Evolutionary conservation across 2,888 invertebrate genomes (phyloP), one percentile per base, ranked within the genome.

Genomic region (Prosopocoilus inquinatus): DNA sequence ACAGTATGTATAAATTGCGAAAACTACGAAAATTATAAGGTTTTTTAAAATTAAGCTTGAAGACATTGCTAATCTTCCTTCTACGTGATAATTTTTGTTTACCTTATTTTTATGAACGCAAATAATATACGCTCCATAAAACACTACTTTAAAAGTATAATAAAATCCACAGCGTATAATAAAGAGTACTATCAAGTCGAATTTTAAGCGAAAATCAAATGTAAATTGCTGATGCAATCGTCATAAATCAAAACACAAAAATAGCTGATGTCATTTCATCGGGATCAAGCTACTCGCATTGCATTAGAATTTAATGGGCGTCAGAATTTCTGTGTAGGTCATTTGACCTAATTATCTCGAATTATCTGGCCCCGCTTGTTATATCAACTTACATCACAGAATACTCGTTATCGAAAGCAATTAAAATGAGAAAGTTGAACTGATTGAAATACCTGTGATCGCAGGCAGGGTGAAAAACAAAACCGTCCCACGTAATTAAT

Each of bases 371-470:
- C 41, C n/a, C 41, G 41, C 16, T 41, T 16, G 41, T 41, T 13
- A 41, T 41, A 41, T 41, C 41, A 15, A 16, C 41, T 41, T 41
- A 41, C 41, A 41, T 41, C 41, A 41, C 16, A 41, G 15, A n/a
- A 41, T 41, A 15, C 41, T 13, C 13, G 16, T 41, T 41, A 41
- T 16, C 38, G 12, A 28, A 41, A 41, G 53, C 47, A 47, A 53
- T 53, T 53, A 53, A 53, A 53, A 47, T 34, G 41, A 47, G 53
- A 53, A 53, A 43, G 51, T 47, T 33, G 38, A 52, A 28, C 38
- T 53, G 53, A 53, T 53, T 53, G 53, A 47, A 41, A 16, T 9
- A 41, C 15, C 41, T 41, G 16, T n/a, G 16, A 41, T 15, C 41
- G 41, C 13, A 11, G 41, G 41, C 13, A 11, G 41, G 16, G 13